phyloP scores from a whole-genome alignment of 2,113 vertebrate species.

The Callaeas wilsoni region DNA sequence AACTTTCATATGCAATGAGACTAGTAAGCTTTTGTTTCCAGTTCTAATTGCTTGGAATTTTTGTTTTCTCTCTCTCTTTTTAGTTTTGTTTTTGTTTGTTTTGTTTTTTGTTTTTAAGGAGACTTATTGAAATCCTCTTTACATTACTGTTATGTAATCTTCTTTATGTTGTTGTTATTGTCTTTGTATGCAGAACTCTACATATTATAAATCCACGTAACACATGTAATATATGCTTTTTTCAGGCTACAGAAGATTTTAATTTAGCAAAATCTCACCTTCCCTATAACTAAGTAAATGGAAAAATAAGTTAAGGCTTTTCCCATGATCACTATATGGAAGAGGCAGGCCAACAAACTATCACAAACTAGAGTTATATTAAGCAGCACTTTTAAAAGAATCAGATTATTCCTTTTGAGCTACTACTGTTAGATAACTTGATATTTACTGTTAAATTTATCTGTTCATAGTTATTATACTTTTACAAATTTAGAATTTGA shows the following conservation, averaged over 20 bases:
- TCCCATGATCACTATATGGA: background rate
- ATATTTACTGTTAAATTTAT: background rate
- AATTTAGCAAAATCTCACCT: background rate
- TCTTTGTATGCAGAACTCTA: background rate
- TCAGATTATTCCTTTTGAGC: background rate
- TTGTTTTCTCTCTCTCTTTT: background rate
- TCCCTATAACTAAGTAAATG: background rate
- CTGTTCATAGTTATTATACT: background rate
- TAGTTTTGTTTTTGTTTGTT: too few species aligned
- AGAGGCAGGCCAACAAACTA: background rate
- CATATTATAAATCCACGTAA: background rate
- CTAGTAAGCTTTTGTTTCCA: background rate
- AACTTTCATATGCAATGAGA: background rate
- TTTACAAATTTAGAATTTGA: background rate
- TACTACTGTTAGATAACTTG: background rate
- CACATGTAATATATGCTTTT: background rate
- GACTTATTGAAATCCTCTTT: background rate
- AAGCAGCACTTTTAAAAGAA: background rate
- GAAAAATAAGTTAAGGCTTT: background rate
- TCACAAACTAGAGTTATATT: background rate
- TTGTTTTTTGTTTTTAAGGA: too few species aligned
- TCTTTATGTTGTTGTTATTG: background rate
- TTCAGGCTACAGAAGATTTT: background rate
- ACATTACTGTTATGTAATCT: rapidly evolving
- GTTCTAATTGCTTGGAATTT: background rate